These are phyloP conservation scores for Epirrhoe tristata DNA, from an alignment of 2,888 invertebrate genomes.

Conservation along the genomic window DNA sequence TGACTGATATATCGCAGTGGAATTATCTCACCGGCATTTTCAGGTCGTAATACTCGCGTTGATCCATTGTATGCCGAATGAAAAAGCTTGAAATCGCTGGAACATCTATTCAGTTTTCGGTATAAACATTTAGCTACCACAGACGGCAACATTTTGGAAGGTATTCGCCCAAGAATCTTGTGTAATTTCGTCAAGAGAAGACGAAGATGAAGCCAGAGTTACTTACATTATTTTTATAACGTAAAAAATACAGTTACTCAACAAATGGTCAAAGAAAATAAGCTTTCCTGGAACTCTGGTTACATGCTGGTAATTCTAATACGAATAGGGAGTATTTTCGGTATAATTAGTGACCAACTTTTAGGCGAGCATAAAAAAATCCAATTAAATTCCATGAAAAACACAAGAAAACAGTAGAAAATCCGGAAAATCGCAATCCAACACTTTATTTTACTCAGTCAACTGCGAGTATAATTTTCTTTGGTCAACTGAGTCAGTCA, in stretches of 20 bases:
- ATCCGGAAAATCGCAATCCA: background rate
- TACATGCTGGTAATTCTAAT: conserved; percentile 17
- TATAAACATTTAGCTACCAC: conserved; percentile 68
- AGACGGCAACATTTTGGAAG: conserved; percentile 61
- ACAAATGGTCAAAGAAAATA: conserved; percentile 4
- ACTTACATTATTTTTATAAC: conserved; percentile 9
- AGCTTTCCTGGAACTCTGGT: background rate
- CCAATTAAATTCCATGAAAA: background rate
- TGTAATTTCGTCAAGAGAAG: conserved; percentile 16
- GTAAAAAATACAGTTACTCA: conserved; percentile 7
- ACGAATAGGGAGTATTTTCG: background rate
- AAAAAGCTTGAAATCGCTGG: conserved; percentile 64
- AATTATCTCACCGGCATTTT: conserved; percentile 48
- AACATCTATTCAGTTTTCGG: conserved; percentile 67
- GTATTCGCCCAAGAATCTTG: conserved; percentile 8
- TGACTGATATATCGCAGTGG: conserved; percentile 60
- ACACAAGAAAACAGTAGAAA: background rate
- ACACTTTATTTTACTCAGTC: background rate
- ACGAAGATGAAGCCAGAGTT: background rate
- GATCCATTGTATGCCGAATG: conserved; percentile 59
- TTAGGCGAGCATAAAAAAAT: background rate
- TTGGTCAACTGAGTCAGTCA: too few relatives aligned
- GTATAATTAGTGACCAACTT: background rate
- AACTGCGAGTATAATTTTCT: too few relatives aligned
- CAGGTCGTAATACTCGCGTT: conserved; percentile 53